phyloP scores from a whole-genome alignment of 2,113 vertebrate genomes.

The cat (Felis catus) region F.catus_Fca126_mat1.0 CM031419.1:9852001-9852500 shows the following conservation, averaged over 20 bases:
- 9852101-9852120: not conserved
- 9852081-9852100: not conserved
- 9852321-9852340: not conserved
- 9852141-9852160: not conserved
- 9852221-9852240: not conserved
- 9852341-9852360: not conserved
- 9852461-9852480: fast-evolving
- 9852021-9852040: not conserved
- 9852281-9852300: not conserved
- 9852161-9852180: fast-evolving
- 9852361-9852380: not conserved
- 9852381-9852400: not conserved
- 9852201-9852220: fast-evolving
- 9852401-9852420: fast-evolving
- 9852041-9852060: not conserved
- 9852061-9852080: not conserved
- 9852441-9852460: not conserved
- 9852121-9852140: not conserved
- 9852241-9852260: not conserved
- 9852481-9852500: not conserved
- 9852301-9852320: not conserved
- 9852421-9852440: not conserved
- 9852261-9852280: not conserved
- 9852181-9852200: fast-evolving
- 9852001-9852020: fast-evolving